Percentiles rank a stretch among this genome's conserved stretches.
These are phyloP conservation scores for Choloepus didactylus DNA, from an alignment of 2,797 vertebrate species.

Conservation along the genomic window DNA sequence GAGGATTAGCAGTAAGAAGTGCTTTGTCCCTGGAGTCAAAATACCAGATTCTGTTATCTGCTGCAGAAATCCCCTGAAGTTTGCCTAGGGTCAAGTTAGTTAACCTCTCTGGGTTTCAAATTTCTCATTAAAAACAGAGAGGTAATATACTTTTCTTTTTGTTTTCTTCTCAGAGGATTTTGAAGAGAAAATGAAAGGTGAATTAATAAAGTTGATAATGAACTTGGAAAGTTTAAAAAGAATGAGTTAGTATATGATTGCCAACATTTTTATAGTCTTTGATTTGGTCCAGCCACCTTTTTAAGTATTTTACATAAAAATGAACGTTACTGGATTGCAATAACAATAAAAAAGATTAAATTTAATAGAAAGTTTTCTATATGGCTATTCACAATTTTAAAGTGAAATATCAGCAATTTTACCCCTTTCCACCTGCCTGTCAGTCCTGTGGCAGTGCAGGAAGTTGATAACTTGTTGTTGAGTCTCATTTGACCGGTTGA, in stretches of 20 bases:
- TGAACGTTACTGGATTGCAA: not conserved
- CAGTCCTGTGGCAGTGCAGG: not conserved
- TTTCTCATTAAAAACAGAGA: not conserved
- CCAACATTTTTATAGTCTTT: not conserved
- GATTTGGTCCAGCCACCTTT: not conserved
- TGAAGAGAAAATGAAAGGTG: not conserved
- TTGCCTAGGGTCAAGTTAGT: not conserved
- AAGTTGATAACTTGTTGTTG: not conserved
- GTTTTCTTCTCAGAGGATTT: not conserved
- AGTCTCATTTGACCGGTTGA: not conserved
- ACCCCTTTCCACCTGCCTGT: not conserved
- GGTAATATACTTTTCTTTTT: not conserved
- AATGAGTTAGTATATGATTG: not conserved
- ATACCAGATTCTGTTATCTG: not conserved
- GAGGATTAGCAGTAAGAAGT: not conserved
- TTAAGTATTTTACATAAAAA: not conserved
- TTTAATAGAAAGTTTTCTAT: not conserved
- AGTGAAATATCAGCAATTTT: not conserved
- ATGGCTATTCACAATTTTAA: not conserved
- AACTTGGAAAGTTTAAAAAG: not conserved
- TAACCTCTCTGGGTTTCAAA: not conserved
- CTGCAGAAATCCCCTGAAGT: not conserved
- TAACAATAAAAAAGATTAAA: not conserved
- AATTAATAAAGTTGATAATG: not conserved
- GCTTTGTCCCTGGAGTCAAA: not conserved